Evolutionary conservation across 2,113 vertebrate genomes (phyloP).

Genomic region (Phrynosoma platyrhinos): DNA sequence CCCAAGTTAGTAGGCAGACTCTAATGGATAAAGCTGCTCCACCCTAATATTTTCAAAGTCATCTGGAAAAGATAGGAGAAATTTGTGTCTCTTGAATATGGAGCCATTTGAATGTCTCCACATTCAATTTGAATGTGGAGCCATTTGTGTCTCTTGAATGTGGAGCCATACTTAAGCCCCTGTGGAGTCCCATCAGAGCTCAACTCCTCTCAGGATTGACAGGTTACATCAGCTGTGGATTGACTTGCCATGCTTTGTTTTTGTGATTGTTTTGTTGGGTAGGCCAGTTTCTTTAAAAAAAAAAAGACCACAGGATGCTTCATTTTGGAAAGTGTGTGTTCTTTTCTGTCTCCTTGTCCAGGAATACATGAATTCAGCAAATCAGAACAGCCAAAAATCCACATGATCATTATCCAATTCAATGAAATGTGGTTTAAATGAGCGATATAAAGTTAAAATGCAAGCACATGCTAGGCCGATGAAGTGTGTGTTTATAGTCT

Average conservation of each 20-base stretch:
- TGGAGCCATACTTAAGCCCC: background rate
- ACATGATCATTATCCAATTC: background rate
- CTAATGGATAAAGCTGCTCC: slow-evolving; percentile 29
- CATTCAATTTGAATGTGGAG: slow-evolving; percentile 15
- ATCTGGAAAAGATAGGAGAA: background rate
- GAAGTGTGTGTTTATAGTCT: background rate
- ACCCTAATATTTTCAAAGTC: slow-evolving; percentile 12
- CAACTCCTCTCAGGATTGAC: background rate
- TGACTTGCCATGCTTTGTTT: background rate
- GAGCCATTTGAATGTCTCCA: background rate
- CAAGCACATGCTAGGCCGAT: background rate
- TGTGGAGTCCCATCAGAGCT: background rate
- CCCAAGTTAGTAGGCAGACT: slow-evolving; percentile 22
- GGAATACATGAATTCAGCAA: background rate
- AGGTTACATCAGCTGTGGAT: slow-evolving; percentile 11
- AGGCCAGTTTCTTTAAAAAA: background rate
- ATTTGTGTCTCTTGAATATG: slow-evolving; percentile 18
- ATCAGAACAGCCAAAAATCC: background rate
- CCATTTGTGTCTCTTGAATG: slow-evolving; percentile 9
- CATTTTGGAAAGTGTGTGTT: background rate
- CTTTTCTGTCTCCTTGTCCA: background rate
- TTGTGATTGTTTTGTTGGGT: background rate
- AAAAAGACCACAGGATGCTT: slow-evolving; percentile 3
- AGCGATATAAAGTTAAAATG: background rate
- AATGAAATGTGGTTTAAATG: background rate